Conservation (phyloP, 2,888 invertebrate genomes). For the Ischnura elegans region DNA sequence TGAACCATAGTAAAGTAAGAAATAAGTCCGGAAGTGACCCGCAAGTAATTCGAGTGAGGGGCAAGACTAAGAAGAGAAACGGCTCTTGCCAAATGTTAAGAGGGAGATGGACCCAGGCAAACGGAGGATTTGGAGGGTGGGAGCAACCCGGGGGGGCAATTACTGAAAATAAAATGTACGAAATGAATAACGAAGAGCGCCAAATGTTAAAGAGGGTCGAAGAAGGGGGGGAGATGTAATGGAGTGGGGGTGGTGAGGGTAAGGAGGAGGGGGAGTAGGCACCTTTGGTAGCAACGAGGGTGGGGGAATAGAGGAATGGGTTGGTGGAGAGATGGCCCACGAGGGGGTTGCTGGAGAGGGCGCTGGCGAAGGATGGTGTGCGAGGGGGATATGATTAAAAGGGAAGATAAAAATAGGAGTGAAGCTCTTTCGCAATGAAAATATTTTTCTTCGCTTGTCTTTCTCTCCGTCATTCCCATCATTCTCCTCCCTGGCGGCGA, state of each 20-base stretch:
- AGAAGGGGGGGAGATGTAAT: background rate
- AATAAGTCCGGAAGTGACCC: background rate
- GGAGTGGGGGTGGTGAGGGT: background rate
- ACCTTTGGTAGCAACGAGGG: too few relatives aligned
- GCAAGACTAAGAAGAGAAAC: too few relatives aligned
- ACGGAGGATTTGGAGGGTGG: background rate
- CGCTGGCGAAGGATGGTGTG: background rate
- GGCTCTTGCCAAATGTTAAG: background rate
- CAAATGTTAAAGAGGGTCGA: constrained; percentile 19
- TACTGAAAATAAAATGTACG: constrained; percentile 34
- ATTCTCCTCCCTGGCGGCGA: background rate
- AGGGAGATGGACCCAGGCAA: background rate
- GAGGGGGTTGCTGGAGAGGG: background rate
- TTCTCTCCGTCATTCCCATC: background rate
- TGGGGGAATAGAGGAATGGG: background rate
- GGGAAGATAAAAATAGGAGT: background rate
- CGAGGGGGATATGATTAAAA: constrained; percentile 21
- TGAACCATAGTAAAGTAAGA: too few relatives aligned
- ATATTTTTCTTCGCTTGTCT: background rate
- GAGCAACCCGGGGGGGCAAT: constrained; percentile 57
- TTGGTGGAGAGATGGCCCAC: background rate
- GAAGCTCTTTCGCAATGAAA: background rate
- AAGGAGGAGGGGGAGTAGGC: background rate
- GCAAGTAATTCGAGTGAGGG: constrained; percentile 7
- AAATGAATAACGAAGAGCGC: constrained; percentile 60